phyloP scores from a whole-genome alignment of 2,888 invertebrate species.

The Melolontha melolontha region DNA sequence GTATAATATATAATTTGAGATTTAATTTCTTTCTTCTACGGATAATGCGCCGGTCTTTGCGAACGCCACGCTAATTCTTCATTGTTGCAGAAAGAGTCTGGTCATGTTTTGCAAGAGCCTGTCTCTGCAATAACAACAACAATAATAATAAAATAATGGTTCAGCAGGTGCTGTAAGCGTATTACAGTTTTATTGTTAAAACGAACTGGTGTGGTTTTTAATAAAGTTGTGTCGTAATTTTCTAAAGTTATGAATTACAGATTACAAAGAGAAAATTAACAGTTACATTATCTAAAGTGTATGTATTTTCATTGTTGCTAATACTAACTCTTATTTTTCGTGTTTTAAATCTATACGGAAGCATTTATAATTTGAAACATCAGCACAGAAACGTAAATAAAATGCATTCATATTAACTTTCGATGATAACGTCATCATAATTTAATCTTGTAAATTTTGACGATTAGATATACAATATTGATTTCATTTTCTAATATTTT shows the following conservation, averaged over 20 bases:
- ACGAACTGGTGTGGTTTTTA: conserved; percentile 1
- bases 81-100: conserved; percentile 15
- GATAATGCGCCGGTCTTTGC: conserved; percentile 2
- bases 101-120: conserved; percentile 7
- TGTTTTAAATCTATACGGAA: too few species aligned
- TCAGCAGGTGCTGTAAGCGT: conserved; percentile 3
- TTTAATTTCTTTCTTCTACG: conserved; percentile 12
- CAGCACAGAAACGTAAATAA: too few species aligned
- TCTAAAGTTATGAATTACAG: conserved; percentile 8
- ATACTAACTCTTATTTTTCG: too few species aligned
- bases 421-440: too few species aligned
- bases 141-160: conserved; percentile 24
- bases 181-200: conserved; percentile 17
- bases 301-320: too few species aligned
- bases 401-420: too few species aligned
- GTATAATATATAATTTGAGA: conserved; percentile 24
- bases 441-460: too few species aligned
- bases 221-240: conserved; percentile 6
- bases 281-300: too few species aligned
- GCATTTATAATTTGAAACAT: too few species aligned
- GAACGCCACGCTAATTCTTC: conserved; percentile 8
- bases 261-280: background rate
- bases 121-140: conserved; percentile 1
- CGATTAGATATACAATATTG: too few species aligned
- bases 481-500: too few species aligned